Evolutionary conservation across 2,113 vertebrate species (phyloP).

Genomic region (Dasyprocta punctata): DNA sequence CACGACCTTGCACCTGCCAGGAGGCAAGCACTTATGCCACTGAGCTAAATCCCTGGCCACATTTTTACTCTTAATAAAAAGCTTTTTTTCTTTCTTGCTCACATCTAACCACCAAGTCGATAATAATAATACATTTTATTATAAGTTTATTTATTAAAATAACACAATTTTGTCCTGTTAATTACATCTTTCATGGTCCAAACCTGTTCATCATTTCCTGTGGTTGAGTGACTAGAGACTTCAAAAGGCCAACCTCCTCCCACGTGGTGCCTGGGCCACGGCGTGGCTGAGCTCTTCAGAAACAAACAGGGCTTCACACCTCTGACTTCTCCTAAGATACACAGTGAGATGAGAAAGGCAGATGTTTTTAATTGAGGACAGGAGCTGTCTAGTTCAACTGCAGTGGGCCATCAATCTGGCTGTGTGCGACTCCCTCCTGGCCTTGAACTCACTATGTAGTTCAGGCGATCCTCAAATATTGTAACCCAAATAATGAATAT

Average conservation of each 20-base stretch:
- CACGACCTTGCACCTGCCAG: no score
- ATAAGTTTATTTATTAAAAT: not conserved
- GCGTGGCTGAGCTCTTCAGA: not conserved
- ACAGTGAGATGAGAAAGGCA: not conserved
- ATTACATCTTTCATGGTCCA: not conserved
- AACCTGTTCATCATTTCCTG: constrained; percentile 53
- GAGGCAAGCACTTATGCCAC: no score
- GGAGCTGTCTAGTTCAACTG: not conserved
- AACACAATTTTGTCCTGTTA: not conserved
- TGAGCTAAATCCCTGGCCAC: not conserved
- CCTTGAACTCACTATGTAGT: not conserved
- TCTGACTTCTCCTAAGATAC: not conserved
- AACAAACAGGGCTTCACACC: not conserved
- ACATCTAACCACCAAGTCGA: not conserved
- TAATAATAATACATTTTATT: not conserved
- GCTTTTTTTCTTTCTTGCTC: not conserved
- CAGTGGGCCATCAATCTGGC: not conserved
- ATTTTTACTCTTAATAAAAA: not conserved
- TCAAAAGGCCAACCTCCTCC: not conserved
- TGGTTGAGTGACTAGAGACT: not conserved
- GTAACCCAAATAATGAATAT: no score
- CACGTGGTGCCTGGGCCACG: no score
- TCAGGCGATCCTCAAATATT: not conserved
- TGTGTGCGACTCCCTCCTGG: not conserved
- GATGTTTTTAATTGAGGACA: not conserved